Evolutionary conservation across 1,140 invertebrate genomes (phyloP), one percentile per base, ranked within the genome.

Genomic region (Heliothis subflexa): DNA sequence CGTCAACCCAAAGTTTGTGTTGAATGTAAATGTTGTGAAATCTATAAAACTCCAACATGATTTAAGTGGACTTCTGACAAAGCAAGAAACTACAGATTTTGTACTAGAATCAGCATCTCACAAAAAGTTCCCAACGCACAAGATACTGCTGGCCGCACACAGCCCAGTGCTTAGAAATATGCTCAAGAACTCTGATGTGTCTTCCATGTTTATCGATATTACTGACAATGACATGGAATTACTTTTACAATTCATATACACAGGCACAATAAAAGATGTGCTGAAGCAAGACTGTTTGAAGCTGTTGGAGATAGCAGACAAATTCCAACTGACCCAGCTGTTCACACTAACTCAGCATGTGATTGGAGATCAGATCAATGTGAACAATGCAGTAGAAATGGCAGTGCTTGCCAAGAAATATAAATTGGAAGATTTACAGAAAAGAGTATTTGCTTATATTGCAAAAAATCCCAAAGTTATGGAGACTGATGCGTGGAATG

Each of bases 171-270:
- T 94, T 4, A 85, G 85, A 45, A 81, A 87, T 28, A 76, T 84
- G 10, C 77, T 91, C 3, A 87, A 88, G 75, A 80, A 81, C 16
- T 73, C 80, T 25, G 54, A 85, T 7, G 73, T 59, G 3, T 75
- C 80, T n/a, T 76, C 81, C 11, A 28, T 85, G 7, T 73, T 78
- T 59, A 55, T 93, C 40, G 85, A 94, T 68, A 85, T 89, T 25
- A 78, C 28, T 71, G 86, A 93, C 73, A 71, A 80, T 40, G 82
- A 87, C 59, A 86, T 93, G 80, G 82, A 88, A 14, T 14, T 90
- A 9, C 64, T 94, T 14, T n/a, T 94, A 2, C 72, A 94, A 40
- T 93, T 88, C 71, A 64, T 93, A 21, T 92, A 92, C 49, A 90
- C 87, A 11, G 90, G 89, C 3, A 84, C 83, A 9, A 87, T 93